Conservation (phyloP, 2,888 invertebrate genomes). For the Nomada ruficornis region DNA sequence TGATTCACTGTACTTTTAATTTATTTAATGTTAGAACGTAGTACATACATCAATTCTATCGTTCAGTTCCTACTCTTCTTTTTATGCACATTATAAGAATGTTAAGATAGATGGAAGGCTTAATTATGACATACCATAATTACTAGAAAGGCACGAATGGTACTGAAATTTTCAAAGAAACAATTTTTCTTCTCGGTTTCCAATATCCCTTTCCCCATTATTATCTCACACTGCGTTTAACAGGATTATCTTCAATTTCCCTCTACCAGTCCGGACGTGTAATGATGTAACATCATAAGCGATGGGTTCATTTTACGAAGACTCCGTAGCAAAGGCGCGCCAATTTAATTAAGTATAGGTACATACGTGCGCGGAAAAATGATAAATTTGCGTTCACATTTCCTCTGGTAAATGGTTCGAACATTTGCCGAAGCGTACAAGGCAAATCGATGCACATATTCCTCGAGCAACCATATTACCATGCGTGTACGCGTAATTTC, state of each 20-base stretch:
- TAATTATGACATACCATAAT: too few relatives aligned
- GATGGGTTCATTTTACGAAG: not conserved
- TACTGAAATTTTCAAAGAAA: not conserved
- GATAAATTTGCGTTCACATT: not conserved
- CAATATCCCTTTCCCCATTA: not conserved
- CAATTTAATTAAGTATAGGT: not conserved
- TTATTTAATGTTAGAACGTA: too few relatives aligned
- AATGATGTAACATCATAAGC: not conserved
- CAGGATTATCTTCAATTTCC: not conserved
- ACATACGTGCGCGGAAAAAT: not conserved
- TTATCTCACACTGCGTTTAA: not conserved
- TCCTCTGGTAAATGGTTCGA: not conserved
- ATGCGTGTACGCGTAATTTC: conserved; percentile 29
- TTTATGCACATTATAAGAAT: too few relatives aligned
- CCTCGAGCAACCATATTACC: conserved; percentile 28
- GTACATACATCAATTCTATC: too few relatives aligned
- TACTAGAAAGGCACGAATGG: not conserved
- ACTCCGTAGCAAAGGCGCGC: not conserved
- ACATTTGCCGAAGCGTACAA: not conserved
- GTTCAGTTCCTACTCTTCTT: too few relatives aligned
- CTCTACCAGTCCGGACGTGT: too few relatives aligned
- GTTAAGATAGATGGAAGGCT: too few relatives aligned
- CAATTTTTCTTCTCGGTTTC: not conserved
- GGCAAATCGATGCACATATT: conserved; percentile 28
- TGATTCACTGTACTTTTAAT: too few relatives aligned